Evolutionary conservation across 30 jellyfish, hydroid and myxozoan species (phyloP), one percentile per base, ranked within the genome.

Genomic region (Cassiopea xamachana): DNA sequence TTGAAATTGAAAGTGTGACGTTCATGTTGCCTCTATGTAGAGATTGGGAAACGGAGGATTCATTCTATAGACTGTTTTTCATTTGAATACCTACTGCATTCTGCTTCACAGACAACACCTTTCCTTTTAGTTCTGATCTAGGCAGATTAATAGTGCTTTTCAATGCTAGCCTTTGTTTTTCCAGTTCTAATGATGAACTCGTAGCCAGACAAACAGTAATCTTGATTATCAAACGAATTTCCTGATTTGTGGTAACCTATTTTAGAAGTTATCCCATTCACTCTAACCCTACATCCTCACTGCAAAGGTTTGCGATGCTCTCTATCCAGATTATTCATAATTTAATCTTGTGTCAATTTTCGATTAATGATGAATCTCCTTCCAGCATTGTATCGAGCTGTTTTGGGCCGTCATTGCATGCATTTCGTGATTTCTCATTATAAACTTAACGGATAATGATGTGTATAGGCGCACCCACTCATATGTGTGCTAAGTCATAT

Each of bases 221-320:
- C 85, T n/a, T 18, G 92, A 84, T 84, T 69, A 84, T 84, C 85
- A 84, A 84, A 49, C 92, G 85, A 61, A 84, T 84, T 84, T 84
- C 92, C 92, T 84, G 92, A 84, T 84, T 82, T 84, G 92, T 84
- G 92, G 92, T 73, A 70, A 84, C 44, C 76, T 73, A 43, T 84
- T 84, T 84, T 67, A 48, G 5, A 69, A 68, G 74, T 73, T 46
- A 84, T 84, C 92, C 92, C 77, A 84, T 84, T 84, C 92, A 58
- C 92, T 67, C 70, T 51, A 84, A 71, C 85, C 92, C 92, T n/a
- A 72, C 85, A 84, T 84, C 92, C 92, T 84, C 85, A 51, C 83
- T 84, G 92, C 85, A 70, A 84, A 84, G 92, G 85, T 70, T 55
- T 70, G 92, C 92, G 84, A 84, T 84, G 85, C n/a, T 84, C 49